These are phyloP conservation scores for Heliconius aoede DNA, from an alignment of 2,888 invertebrate species.

Conservation along the genomic window DNA sequence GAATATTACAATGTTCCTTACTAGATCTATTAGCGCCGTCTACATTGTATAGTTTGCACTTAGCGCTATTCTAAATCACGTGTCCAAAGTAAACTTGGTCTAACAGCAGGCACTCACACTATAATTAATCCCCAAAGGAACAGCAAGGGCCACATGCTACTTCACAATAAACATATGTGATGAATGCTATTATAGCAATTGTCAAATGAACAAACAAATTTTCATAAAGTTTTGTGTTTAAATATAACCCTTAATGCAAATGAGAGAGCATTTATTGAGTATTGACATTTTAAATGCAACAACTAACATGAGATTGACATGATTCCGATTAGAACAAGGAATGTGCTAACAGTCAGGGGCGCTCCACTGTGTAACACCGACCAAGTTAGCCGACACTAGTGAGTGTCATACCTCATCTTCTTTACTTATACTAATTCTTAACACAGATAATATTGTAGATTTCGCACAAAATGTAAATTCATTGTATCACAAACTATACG, in stretches of 20 bases:
- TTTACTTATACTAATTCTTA: constrained; percentile 50
- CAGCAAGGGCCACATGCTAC: constrained; percentile 8
- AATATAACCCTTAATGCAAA: constrained; percentile 3
- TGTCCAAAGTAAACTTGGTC: constrained; percentile 27
- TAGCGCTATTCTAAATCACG: constrained; percentile 30
- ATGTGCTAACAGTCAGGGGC: constrained; percentile 36
- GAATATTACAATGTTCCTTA: constrained; percentile 20
- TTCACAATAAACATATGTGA: too few relatives aligned
- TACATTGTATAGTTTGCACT: constrained; percentile 38
- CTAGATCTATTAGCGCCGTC: constrained; percentile 36
- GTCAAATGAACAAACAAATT: neutral
- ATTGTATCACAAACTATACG: constrained; percentile 82
- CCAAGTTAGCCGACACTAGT: neutral
- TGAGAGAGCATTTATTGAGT: constrained; percentile 43
- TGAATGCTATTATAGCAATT: neutral
- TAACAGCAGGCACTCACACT: constrained; percentile 36
- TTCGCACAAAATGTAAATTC: constrained; percentile 80
- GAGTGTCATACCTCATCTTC: constrained; percentile 25
- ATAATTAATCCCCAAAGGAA: constrained; percentile 16
- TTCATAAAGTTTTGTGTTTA: neutral
- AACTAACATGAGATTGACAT: neutral
- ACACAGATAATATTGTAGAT: constrained; percentile 66
- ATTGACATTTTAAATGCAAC: constrained; percentile 41
- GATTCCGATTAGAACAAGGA: constrained; percentile 23
- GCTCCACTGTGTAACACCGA: neutral